Percentiles rank a stretch among this genome's conserved stretches.
Evolutionary conservation across 2,888 invertebrate species (phyloP).

Genomic region (Ophion obscuratus): DNA sequence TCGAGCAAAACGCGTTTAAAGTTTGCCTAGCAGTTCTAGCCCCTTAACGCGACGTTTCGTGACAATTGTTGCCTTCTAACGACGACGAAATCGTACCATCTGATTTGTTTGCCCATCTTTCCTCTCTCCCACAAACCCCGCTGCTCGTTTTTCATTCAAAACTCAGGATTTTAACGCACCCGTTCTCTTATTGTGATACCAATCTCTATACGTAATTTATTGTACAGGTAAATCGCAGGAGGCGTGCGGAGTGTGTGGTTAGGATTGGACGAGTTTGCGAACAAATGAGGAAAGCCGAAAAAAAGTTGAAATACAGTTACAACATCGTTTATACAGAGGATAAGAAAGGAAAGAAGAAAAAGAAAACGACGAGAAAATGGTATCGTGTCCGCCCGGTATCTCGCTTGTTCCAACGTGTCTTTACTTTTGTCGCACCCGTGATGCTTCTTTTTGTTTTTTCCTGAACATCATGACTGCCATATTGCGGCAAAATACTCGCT

Average conservation of each 20-base stretch:
- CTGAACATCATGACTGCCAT: conserved; percentile 1
- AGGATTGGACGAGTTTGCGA: conserved; percentile 55
- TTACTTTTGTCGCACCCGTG: background rate
- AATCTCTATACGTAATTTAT: conserved; percentile 75
- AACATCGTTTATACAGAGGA: conserved; percentile 16
- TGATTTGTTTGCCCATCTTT: background rate
- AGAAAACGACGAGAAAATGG: conserved; percentile 31
- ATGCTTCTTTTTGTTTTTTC: background rate
- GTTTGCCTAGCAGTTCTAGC: no score
- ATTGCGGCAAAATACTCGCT: no score
- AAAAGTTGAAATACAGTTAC: conserved; percentile 44
- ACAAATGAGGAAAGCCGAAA: conserved; percentile 36
- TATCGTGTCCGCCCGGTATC: conserved; percentile 66
- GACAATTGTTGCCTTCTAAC: conserved; percentile 38
- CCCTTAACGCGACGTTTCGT: conserved; percentile 41
- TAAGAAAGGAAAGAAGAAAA: conserved; percentile 19
- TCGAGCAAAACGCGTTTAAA: no score
- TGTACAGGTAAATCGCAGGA: conserved; percentile 66
- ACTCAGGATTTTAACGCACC: background rate
- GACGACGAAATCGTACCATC: background rate
- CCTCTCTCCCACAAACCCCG: background rate
- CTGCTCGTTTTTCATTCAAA: background rate
- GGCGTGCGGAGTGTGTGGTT: conserved; percentile 42
- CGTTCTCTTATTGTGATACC: conserved; percentile 65
- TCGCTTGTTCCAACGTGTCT: conserved; percentile 27